phyloP scores from a whole-genome alignment of 2,797 vertebrate species.

The Bufotes viridis region DNA sequence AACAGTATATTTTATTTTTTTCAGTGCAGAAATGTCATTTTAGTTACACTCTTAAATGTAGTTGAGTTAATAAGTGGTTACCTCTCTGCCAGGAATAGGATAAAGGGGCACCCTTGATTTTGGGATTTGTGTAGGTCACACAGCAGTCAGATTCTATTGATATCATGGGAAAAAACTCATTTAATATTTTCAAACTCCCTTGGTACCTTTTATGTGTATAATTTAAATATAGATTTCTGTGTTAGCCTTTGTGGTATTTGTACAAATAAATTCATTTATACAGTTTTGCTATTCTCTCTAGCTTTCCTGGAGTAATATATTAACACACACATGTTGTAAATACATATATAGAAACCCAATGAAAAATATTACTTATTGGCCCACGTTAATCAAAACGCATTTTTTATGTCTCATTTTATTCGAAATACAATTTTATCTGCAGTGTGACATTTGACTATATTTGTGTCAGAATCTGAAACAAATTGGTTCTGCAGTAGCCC shows the following conservation, averaged over 20 bases:
- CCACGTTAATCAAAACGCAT: background rate
- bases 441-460: background rate
- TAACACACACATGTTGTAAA: background rate
- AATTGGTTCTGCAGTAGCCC: no score
- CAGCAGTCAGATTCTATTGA: background rate
- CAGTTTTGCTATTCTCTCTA: background rate
- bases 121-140: background rate
- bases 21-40: no score
- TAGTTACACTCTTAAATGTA: no score
- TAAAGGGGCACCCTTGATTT: background rate
- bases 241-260: background rate
- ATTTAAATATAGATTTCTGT: background rate
- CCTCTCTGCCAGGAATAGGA: background rate
- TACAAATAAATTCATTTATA: background rate
- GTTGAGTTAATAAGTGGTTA: background rate
- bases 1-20: no score
- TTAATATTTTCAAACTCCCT: background rate
- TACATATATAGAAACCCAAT: background rate
- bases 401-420: background rate
- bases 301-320: background rate
- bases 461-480: background rate
- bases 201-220: background rate
- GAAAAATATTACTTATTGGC: background rate
- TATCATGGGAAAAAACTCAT: background rate
- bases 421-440: background rate